phyloP scores from a whole-genome alignment of 2,797 vertebrate genomes.

The Sebastes matsubarae region DNA sequence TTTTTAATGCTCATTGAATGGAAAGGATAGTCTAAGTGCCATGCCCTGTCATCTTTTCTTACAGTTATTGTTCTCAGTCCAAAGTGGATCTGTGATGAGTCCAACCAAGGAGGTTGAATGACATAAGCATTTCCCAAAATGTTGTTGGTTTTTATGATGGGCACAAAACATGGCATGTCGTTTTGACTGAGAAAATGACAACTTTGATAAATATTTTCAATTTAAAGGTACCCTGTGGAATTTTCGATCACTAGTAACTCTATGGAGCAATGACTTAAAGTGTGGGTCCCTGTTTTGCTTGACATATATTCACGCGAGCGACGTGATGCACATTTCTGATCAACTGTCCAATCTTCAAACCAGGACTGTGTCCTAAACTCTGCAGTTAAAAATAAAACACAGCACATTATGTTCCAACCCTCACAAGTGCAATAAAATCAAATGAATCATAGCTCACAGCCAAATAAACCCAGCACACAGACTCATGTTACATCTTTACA shows the following conservation, averaged over 20 bases:
- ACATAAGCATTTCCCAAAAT: not conserved
- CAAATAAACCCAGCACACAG: slow-evolving; percentile 10
- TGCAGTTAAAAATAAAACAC: slow-evolving; percentile 27
- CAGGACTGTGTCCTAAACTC: slow-evolving; percentile 7
- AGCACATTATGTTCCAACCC: slow-evolving; percentile 15
- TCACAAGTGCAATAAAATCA: slow-evolving; percentile 5
- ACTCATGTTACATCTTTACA: slow-evolving; percentile 2
- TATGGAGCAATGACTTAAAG: not conserved
- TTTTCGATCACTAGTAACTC: no score
- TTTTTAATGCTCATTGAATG: slow-evolving; percentile 58
- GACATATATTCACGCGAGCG: not conserved
- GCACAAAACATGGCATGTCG: not conserved
- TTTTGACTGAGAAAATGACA: not conserved
- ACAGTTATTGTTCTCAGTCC: slow-evolving; percentile 17
- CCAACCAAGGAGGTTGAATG: not conserved
- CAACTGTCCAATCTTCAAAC: not conserved
- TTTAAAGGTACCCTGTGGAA: not conserved
- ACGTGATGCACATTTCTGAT: not conserved
- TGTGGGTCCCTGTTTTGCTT: not conserved
- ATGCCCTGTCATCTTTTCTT: slow-evolving; percentile 5
- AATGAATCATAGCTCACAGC: slow-evolving; percentile 37
- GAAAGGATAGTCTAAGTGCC: slow-evolving; percentile 11
- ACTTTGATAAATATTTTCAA: not conserved
- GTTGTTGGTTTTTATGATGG: not conserved
- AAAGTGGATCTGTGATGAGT: not conserved